Evolutionary conservation across 2,113 vertebrate genomes (phyloP).

Genomic region (Pterocles orientalis): DNA sequence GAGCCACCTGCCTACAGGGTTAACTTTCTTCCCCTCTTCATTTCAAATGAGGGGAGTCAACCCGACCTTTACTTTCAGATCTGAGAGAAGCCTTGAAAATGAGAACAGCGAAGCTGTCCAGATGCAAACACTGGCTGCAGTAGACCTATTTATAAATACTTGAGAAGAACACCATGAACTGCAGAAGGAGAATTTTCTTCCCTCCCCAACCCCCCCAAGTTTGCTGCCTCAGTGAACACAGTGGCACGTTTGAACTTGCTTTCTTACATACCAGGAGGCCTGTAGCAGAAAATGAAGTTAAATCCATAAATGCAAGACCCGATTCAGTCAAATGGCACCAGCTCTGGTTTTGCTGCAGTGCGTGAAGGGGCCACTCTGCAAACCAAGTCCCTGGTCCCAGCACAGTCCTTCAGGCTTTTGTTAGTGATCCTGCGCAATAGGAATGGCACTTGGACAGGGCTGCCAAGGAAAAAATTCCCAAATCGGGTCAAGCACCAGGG

Average conservation of each 20-base stretch:
- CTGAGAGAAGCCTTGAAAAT: conserved; percentile 53
- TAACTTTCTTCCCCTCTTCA: conserved; percentile 13
- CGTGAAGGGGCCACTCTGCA: not conserved
- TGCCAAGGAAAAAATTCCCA: not conserved
- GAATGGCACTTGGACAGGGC: not conserved
- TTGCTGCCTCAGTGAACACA: conserved; percentile 58
- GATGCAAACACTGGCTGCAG: conserved; percentile 46
- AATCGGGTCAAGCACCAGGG: not conserved
- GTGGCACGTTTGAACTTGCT: conserved; percentile 57
- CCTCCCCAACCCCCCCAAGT: not conserved
- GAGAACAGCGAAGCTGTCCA: conserved; percentile 29
- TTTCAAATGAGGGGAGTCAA: conserved; percentile 50
- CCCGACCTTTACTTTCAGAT: conserved; percentile 53
- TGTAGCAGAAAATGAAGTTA: conserved; percentile 41
- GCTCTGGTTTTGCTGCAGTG: not conserved
- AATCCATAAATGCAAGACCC: not conserved
- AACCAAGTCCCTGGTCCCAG: not conserved
- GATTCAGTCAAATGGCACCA: not conserved
- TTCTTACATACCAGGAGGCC: conserved; percentile 40
- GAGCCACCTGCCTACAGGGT: conserved; percentile 23
- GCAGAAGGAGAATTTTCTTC: not conserved
- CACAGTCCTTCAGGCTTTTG: not conserved
- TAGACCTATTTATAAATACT: conserved; percentile 65
- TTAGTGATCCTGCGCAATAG: not conserved
- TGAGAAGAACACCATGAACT: conserved; percentile 55